phyloP scores from a whole-genome alignment of 2,888 invertebrate genomes.

The Epistrophe grossulariae region DNA sequence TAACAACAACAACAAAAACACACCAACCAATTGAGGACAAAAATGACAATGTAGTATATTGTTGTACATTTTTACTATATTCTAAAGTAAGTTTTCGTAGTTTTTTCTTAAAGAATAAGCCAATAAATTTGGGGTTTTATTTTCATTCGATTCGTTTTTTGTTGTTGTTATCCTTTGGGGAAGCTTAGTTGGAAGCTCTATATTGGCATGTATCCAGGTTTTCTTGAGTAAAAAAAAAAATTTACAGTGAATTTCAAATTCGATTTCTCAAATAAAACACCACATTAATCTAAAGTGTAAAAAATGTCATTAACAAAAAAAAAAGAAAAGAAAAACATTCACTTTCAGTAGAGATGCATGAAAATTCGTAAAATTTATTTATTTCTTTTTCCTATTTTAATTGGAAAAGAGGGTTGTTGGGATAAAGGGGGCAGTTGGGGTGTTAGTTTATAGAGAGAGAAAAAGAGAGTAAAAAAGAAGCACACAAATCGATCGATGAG shows the following conservation, averaged over 20 bases:
- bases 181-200: constrained; percentile 40
- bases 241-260: not conserved
- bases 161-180: constrained; percentile 31
- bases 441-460: constrained; percentile 20
- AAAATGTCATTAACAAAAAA: constrained; percentile 24
- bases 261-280: not conserved
- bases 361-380: constrained; percentile 53
- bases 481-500: constrained; percentile 72
- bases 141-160: not conserved
- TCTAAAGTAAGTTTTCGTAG: constrained; percentile 52
- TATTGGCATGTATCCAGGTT: constrained; percentile 65
- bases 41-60: constrained; percentile 35
- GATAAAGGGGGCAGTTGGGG: not conserved
- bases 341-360: constrained; percentile 10
- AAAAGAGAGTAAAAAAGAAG: constrained; percentile 46
- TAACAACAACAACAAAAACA: constrained; percentile 61
- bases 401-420: constrained; percentile 49
- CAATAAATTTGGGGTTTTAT: not conserved
- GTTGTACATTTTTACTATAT: constrained; percentile 29
- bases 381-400: constrained; percentile 25
- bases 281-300: not conserved
- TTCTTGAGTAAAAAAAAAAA: not conserved
- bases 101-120: not conserved
- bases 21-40: constrained; percentile 22
- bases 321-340: constrained; percentile 24